Conservation (phyloP, 1,140 invertebrate genomes). For the Eulimnadia texana region DNA sequence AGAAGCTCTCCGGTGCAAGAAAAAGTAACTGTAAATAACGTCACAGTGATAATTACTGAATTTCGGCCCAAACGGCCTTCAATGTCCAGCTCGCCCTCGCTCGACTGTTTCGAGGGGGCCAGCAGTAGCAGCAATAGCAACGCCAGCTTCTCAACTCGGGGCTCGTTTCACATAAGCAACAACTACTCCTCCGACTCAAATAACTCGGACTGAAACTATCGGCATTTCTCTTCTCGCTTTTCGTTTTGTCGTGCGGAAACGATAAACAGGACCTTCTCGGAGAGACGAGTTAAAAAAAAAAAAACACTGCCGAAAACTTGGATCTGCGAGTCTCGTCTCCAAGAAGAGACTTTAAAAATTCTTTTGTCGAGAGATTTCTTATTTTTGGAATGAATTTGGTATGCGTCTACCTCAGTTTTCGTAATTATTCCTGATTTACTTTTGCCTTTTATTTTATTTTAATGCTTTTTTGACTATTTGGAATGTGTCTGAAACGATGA, state of each 20-base stretch:
- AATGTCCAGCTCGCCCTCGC: constrained; percentile 1
- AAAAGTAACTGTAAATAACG: constrained; percentile 88
- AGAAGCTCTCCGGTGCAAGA: constrained; percentile 72
- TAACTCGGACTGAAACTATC: not conserved
- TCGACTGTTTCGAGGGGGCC: not conserved
- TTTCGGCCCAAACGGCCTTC: constrained; percentile 62
- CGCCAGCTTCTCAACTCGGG: not conserved
- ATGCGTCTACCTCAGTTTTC: not conserved
- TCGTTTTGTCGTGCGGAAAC: too few relatives aligned
- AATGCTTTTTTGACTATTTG: not conserved
- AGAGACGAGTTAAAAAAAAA: not conserved
- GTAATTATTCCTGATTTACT: not conserved
- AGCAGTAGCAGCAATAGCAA: not conserved
- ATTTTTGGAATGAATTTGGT: too few relatives aligned
- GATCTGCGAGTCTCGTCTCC: not conserved
- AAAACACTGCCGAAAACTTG: too few relatives aligned
- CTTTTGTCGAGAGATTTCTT: too few relatives aligned
- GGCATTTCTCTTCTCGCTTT: not conserved
- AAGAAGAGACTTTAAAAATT: too few relatives aligned
- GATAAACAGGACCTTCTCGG: too few relatives aligned
- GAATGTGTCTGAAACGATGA: too few relatives aligned
- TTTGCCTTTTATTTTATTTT: not conserved
- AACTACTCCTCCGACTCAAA: not conserved
- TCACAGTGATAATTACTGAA: constrained; percentile 91
- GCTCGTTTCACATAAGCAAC: not conserved